These are phyloP conservation scores for Drosophila mimica DNA, from an alignment of 2,888 invertebrate species.

Conservation along the genomic window DNA sequence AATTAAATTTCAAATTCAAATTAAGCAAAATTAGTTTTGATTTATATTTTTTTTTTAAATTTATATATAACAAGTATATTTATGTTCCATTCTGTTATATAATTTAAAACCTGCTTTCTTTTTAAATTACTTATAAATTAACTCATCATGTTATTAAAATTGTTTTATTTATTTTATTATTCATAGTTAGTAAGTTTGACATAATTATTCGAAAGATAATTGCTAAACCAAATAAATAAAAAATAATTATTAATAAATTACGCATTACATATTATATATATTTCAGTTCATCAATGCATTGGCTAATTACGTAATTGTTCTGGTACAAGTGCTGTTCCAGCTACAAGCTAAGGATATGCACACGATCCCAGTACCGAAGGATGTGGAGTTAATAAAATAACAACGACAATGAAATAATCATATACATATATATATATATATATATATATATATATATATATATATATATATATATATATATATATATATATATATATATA, in stretches of 20 bases:
- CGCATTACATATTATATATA: not conserved
- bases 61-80: not conserved
- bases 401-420: not conserved
- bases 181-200: not conserved
- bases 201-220: not conserved
- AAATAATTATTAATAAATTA: not conserved
- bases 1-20: not conserved
- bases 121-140: not conserved
- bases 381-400: conserved; percentile 57
- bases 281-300: conserved; percentile 77
- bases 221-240: not conserved
- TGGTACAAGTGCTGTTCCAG: conserved; percentile 82
- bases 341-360: conserved; percentile 53
- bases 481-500: not conserved
- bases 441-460: not conserved
- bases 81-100: not conserved
- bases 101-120: not conserved
- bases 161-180: not conserved
- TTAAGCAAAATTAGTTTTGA: not conserved
- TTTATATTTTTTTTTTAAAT: not conserved
- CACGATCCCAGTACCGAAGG: conserved; percentile 31
- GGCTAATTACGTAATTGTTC: conserved; percentile 78
- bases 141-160: not conserved
- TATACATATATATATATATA: too few relatives aligned
- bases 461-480: not conserved